These are phyloP conservation scores for Chrysoperla carnea DNA, from an alignment of 1,140 invertebrate genomes.

Conservation along the genomic window DNA sequence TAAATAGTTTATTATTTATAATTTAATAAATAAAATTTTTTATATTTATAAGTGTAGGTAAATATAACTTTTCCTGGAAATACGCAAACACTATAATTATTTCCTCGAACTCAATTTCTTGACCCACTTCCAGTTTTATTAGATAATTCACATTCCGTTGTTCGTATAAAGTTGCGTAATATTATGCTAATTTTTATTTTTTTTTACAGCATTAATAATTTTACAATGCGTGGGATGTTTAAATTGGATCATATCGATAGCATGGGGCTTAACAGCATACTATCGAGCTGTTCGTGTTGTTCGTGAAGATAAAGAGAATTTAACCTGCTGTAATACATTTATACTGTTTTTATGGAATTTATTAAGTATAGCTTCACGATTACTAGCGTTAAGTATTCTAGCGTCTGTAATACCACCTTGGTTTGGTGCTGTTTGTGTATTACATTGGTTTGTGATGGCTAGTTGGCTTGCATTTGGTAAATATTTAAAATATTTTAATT, in stretches of 20 bases:
- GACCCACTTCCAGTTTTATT: no score
- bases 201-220: no score
- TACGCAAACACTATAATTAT: no score
- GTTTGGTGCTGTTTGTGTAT: conserved; percentile 21
- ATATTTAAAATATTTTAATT: not conserved
- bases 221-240: conserved; percentile 1
- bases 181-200: no score
- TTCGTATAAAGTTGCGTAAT: no score
- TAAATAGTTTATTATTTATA: no score
- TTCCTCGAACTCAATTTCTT: no score
- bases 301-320: conserved; percentile 22
- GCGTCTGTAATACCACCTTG: conserved; percentile 21
- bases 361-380: conserved; percentile 21
- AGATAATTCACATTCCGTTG: no score
- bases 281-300: conserved; percentile 20
- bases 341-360: conserved; percentile 24
- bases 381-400: conserved; percentile 21
- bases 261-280: conserved; percentile 23
- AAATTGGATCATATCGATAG: conserved; percentile 18
- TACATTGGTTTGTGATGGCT: conserved; percentile 23
- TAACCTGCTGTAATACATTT: conserved; percentile 16
- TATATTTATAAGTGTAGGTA: no score
- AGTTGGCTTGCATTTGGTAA: conserved; percentile 19
- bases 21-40: no score
- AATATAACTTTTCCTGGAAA: no score